These are phyloP conservation scores for Alosa sapidissima DNA, from an alignment of 2,797 vertebrate species.

Conservation along the genomic window DNA sequence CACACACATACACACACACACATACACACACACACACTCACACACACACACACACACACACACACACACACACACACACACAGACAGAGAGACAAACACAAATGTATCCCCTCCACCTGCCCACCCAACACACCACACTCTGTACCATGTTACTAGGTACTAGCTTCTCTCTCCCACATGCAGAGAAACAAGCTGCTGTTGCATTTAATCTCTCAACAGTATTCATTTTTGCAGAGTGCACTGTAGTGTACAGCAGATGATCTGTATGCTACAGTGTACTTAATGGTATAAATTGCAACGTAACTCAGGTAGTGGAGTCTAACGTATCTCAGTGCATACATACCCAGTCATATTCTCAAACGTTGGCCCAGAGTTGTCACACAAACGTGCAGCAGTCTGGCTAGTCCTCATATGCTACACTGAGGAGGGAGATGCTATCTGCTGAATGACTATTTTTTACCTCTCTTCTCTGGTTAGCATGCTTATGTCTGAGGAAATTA, in stretches of 20 bases:
- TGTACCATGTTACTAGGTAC: too few species aligned
- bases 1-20: too few species aligned
- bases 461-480: not conserved
- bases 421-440: not conserved
- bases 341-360: not conserved
- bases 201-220: too few species aligned
- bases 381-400: not conserved
- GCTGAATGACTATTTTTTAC: not conserved
- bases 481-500: slow-evolving; percentile 5
- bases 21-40: not conserved
- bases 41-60: not conserved
- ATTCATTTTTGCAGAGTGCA: not conserved
- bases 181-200: too few species aligned
- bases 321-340: not conserved
- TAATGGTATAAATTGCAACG: not conserved
- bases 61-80: slow-evolving; percentile 18
- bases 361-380: not conserved
- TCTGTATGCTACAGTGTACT: not conserved
- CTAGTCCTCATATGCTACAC: not conserved
- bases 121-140: too few species aligned
- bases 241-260: not conserved
- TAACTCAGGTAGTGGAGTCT: not conserved
- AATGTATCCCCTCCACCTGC: slow-evolving; percentile 5
- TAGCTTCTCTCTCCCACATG: too few species aligned
- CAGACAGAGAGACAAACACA: slow-evolving; percentile 38